Percentiles rank a stretch among this genome's conserved stretches.
Conservation (phyloP, 1,140 invertebrate genomes). For the Aphaenogaster ashmeadi region DNA sequence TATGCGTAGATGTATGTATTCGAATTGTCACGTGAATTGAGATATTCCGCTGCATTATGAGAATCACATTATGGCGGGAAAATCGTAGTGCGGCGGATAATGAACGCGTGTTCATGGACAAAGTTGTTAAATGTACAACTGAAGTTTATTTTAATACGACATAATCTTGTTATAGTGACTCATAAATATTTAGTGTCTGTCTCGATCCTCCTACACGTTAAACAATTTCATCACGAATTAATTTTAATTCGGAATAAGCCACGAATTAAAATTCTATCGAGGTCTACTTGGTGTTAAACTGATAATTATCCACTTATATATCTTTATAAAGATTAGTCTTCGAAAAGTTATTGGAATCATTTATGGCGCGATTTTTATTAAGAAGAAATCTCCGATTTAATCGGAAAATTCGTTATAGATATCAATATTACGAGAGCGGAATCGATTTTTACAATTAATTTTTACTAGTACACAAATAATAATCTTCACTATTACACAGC, state of each 20-base stretch:
- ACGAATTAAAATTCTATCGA: slow-evolving; percentile 7
- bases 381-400: too few species aligned
- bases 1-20: background rate
- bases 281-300: background rate
- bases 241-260: slow-evolving; percentile 4
- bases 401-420: too few species aligned
- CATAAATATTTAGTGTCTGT: slow-evolving; percentile 13
- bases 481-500: too few species aligned
- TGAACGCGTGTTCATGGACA: slow-evolving; percentile 66
- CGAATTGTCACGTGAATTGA: background rate
- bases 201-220: background rate
- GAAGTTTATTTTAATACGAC: slow-evolving; percentile 79
- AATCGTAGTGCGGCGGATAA: too few species aligned
- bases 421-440: too few species aligned
- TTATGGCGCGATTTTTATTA: too few species aligned
- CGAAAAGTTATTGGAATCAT: background rate
- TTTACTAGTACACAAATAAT: too few species aligned
- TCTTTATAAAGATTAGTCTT: background rate
- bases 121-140: slow-evolving; percentile 78
- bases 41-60: background rate
- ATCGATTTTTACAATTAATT: too few species aligned
- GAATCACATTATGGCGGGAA: background rate
- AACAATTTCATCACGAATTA: background rate
- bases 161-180: slow-evolving; percentile 51
- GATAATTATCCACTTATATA: background rate